phyloP scores from a whole-genome alignment of 2,888 invertebrate genomes.

The Drosophila mimetica region DNA sequence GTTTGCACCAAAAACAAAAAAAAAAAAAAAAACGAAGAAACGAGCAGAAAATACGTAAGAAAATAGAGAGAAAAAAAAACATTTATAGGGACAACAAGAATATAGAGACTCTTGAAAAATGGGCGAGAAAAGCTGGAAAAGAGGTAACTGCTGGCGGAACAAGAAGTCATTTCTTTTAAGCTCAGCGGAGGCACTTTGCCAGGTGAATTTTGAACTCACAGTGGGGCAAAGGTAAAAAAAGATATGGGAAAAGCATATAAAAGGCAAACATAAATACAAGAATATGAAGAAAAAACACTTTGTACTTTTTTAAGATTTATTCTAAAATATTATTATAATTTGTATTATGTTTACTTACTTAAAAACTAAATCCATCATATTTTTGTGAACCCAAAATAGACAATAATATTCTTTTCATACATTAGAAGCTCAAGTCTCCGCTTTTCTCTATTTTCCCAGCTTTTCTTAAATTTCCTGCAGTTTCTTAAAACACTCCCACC shows the following conservation, averaged over 20 bases:
- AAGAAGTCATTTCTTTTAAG: conserved; percentile 78
- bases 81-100: conserved; percentile 24
- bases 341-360: no score
- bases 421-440: no score
- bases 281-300: neutral
- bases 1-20: conserved; percentile 53
- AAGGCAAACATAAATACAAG: neutral
- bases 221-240: neutral
- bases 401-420: no score
- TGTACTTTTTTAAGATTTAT: no score
- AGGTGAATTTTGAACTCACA: conserved; percentile 44
- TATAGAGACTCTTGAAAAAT: conserved; percentile 10
- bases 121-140: conserved; percentile 18
- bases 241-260: no score
- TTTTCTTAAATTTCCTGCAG: no score
- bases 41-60: conserved; percentile 21
- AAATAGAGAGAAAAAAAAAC: conserved; percentile 15
- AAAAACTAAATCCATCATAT: no score
- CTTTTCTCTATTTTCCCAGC: neutral
- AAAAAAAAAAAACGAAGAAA: neutral
- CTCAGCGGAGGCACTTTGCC: conserved; percentile 62
- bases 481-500: neutral
- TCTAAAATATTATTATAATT: no score
- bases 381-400: no score
- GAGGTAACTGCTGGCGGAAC: conserved; percentile 60